These are phyloP conservation scores for Harpalus rufipes DNA, from an alignment of 2,888 invertebrate species.

Conservation along the genomic window DNA sequence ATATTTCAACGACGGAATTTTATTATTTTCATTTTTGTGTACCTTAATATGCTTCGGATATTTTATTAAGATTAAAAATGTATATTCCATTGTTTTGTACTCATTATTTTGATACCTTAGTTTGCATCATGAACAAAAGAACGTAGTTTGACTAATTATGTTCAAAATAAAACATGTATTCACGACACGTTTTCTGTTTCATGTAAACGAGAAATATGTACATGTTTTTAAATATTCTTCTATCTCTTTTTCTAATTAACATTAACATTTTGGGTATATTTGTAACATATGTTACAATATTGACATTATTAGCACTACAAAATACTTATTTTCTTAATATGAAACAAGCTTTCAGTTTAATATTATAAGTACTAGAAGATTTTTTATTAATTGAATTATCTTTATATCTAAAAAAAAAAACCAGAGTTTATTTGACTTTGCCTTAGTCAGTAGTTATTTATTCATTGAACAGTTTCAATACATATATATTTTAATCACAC, in stretches of 20 bases:
- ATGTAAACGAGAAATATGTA: background rate
- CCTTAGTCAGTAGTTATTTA: too few relatives aligned
- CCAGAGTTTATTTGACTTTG: too few relatives aligned
- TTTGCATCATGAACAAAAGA: background rate
- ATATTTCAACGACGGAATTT: constrained; percentile 42
- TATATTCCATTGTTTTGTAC: constrained; percentile 11
- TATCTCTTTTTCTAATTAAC: background rate
- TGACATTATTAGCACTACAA: too few relatives aligned
- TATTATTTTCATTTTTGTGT: constrained; percentile 50
- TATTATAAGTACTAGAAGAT: too few relatives aligned
- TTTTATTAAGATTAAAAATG: constrained; percentile 42
- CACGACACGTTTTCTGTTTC: background rate
- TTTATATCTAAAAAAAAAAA: too few relatives aligned
- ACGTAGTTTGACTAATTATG: background rate
- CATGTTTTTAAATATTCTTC: background rate
- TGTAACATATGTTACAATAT: too few relatives aligned
- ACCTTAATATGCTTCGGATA: constrained; percentile 42
- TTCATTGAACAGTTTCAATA: too few relatives aligned
- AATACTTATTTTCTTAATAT: too few relatives aligned
- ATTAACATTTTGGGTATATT: background rate
- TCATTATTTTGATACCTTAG: constrained; percentile 30
- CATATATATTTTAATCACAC: too few relatives aligned
- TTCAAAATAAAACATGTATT: background rate
- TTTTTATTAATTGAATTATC: too few relatives aligned
- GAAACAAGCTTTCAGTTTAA: too few relatives aligned